Percentiles rank a stretch among this genome's conserved stretches.
Conservation (phyloP, 2,113 vertebrate genomes). For the Urocitellus parryii region DNA sequence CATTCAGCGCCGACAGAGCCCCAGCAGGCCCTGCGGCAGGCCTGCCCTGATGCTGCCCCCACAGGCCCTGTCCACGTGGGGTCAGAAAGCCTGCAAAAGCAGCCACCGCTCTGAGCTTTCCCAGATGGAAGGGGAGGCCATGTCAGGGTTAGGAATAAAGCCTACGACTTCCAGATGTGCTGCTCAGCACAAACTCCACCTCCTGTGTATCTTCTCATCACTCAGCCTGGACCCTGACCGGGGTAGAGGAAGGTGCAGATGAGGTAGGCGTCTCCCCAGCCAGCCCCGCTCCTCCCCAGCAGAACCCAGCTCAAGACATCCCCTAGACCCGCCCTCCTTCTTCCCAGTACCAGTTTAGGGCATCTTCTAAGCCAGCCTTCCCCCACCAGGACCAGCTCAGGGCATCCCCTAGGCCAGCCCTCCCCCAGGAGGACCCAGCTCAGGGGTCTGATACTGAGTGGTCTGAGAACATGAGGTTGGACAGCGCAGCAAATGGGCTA, state of each 20-base stretch:
- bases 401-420: too few relatives aligned
- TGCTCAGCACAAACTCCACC: fast-evolving
- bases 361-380: too few relatives aligned
- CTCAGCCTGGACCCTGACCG: fast-evolving
- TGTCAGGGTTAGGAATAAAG: fast-evolving
- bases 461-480: not conserved
- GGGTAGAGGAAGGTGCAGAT: fast-evolving
- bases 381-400: too few relatives aligned
- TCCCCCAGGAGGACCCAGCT: too few relatives aligned
- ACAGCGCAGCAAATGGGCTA: not conserved
- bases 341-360: too few relatives aligned
- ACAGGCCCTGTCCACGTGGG: fast-evolving
- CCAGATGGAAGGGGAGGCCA: not conserved
- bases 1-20: fast-evolving
- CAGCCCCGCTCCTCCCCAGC: too few relatives aligned
- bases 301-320: too few relatives aligned
- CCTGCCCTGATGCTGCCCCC: not conserved
- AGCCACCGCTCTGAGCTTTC: not conserved
- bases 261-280: not conserved
- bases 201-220: not conserved
- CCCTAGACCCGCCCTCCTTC: too few relatives aligned
- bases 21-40: fast-evolving
- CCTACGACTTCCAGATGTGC: not conserved
- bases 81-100: not conserved
- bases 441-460: too few relatives aligned